Percentiles rank a stretch among this genome's conserved stretches.
Evolutionary conservation across 2,888 invertebrate species (phyloP).

Genomic region (Galerucella pusilla): DNA sequence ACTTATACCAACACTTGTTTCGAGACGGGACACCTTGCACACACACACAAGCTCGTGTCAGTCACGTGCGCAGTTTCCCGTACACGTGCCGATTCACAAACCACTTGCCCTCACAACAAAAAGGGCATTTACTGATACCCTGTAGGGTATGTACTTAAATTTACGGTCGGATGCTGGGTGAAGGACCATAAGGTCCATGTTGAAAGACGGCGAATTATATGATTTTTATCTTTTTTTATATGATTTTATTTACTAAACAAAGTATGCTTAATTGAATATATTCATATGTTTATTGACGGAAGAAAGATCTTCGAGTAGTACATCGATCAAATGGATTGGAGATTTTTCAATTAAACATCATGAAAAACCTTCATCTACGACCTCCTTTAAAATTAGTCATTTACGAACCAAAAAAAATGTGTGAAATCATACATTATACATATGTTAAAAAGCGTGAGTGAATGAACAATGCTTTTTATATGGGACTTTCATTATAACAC

Average conservation of each 20-base stretch:
- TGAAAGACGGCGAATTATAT: background rate
- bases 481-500: no score
- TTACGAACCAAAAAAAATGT: no score
- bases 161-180: conserved; percentile 3
- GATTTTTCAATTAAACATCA: no score
- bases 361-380: no score
- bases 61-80: conserved; percentile 63
- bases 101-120: conserved; percentile 53
- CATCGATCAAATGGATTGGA: no score
- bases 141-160: background rate
- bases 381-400: no score
- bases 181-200: conserved; percentile 7
- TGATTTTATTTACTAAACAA: background rate
- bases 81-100: conserved; percentile 63
- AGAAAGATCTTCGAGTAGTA: no score
- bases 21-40: conserved; percentile 32
- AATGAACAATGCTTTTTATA: no score
- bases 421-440: no score
- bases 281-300: no score
- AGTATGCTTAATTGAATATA: background rate
- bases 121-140: conserved; percentile 32
- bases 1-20: conserved; percentile 42
- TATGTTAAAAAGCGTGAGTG: no score
- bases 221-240: conserved; percentile 1
- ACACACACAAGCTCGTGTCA: conserved; percentile 36